Percentiles rank a stretch among this genome's conserved stretches.
Evolutionary conservation across 2,888 invertebrate species (phyloP).

Genomic region (Chymomyza amoena): DNA sequence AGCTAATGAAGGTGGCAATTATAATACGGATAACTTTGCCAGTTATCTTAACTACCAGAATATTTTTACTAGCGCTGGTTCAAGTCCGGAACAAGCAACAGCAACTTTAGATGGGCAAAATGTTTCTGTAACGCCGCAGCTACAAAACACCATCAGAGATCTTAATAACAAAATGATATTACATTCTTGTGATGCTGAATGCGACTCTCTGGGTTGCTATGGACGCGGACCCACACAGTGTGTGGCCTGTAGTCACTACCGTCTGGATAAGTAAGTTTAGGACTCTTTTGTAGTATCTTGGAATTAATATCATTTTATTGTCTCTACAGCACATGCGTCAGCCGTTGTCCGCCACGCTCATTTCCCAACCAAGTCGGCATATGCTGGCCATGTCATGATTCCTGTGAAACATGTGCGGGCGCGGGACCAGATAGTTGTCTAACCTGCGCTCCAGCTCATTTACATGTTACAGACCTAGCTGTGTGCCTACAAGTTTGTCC

Average conservation of each 20-base stretch:
- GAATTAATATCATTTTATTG: background rate
- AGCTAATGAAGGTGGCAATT: slow-evolving; percentile 79
- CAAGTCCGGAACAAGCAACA: slow-evolving; percentile 87
- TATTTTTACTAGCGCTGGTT: slow-evolving; percentile 87
- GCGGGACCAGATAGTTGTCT: slow-evolving; percentile 92
- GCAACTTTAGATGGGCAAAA: slow-evolving; percentile 87
- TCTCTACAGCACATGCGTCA: slow-evolving; percentile 86
- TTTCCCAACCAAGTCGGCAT: slow-evolving; percentile 89
- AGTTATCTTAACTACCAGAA: slow-evolving; percentile 88
- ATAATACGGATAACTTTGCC: slow-evolving; percentile 85
- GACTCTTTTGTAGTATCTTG: background rate
- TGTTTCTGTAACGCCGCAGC: slow-evolving; percentile 69
- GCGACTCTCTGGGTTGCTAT: slow-evolving; percentile 91
- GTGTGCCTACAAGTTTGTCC: slow-evolving; percentile 93
- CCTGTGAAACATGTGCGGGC: slow-evolving; percentile 93
- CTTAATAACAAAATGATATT: slow-evolving; percentile 79
- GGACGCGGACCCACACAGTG: slow-evolving; percentile 92
- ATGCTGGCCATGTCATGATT: slow-evolving; percentile 93
- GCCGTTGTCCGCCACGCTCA: slow-evolving; percentile 90
- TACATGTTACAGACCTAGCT: slow-evolving; percentile 90
- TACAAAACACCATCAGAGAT: slow-evolving; percentile 80
- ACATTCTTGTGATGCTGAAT: slow-evolving; percentile 86
- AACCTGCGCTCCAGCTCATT: slow-evolving; percentile 90
- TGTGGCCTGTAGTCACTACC: slow-evolving; percentile 88
- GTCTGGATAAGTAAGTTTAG: slow-evolving; percentile 86